Conservation (phyloP, 2,113 vertebrate species). For the Gracilinanus agilis region DNA sequence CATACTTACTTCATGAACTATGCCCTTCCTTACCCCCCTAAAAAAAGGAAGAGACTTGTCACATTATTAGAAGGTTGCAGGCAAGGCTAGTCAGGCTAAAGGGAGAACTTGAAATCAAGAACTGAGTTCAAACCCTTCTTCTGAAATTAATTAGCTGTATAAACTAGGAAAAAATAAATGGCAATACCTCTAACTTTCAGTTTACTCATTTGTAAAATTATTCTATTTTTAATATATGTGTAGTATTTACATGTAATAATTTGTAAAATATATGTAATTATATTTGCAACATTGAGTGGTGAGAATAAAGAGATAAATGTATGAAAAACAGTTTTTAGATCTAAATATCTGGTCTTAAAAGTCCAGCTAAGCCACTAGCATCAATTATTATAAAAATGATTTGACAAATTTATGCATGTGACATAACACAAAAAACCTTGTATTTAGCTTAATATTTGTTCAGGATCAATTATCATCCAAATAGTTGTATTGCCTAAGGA, state of each 20-base stretch:
- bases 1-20: not conserved
- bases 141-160: not conserved
- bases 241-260: no score
- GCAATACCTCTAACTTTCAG: not conserved
- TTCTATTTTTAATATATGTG: no score
- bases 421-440: not conserved
- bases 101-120: not conserved
- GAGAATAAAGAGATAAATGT: not conserved
- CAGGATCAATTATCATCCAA: not conserved
- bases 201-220: not conserved
- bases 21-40: not conserved
- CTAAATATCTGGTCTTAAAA: not conserved
- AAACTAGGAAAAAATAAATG: not conserved
- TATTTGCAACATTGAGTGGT: not conserved
- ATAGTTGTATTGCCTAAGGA: no score
- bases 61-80: not conserved
- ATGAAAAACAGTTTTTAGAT: conserved; percentile 32
- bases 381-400: conserved; percentile 20
- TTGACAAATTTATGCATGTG: not conserved
- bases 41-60: not conserved
- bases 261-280: no score
- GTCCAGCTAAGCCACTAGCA: not conserved
- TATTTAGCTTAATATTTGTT: not conserved
- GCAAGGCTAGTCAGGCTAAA: not conserved
- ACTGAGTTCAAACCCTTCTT: not conserved